A percentile compares a stretch with the other conserved stretches of the same genome.
These are phyloP conservation scores for Dascyllus trimaculatus DNA, from an alignment of 2,113 vertebrate genomes.

Conservation along the genomic window DNA sequence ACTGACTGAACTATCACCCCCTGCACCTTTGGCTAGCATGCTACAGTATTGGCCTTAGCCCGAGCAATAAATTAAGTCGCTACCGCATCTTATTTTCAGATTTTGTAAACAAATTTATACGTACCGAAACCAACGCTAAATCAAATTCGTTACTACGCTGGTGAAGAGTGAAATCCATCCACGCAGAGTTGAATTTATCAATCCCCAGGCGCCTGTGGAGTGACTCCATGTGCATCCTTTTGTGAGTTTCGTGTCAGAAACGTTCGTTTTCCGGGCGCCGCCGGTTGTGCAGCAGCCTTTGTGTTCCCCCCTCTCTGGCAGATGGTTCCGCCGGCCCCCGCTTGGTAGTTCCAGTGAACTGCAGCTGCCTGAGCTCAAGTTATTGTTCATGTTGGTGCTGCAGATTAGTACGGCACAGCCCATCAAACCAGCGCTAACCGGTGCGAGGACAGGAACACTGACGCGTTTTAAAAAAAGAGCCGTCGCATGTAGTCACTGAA, in stretches of 20 bases:
- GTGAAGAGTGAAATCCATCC: not conserved
- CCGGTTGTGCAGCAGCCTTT: slow-evolving; percentile 60
- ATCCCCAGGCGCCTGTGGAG: not conserved
- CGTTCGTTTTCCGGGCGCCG: slow-evolving; percentile 70
- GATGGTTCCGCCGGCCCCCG: slow-evolving; percentile 47
- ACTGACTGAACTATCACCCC: not conserved
- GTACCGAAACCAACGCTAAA: slow-evolving; percentile 35
- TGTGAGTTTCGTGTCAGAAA: slow-evolving; percentile 59
- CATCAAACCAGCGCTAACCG: not conserved
- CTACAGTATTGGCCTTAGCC: slow-evolving; percentile 11
- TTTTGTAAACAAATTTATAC: slow-evolving; percentile 12
- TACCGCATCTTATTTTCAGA: too few relatives aligned
- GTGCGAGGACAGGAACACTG: not conserved
- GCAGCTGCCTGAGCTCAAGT: slow-evolving; percentile 18
- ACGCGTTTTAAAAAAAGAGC: not conserved
- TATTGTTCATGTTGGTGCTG: slow-evolving; percentile 45
- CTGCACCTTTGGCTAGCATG: not conserved
- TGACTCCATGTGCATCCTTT: slow-evolving; percentile 58
- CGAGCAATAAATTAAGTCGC: not conserved
- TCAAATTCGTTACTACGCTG: not conserved
- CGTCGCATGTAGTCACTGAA: not conserved
- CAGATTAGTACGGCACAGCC: not conserved
- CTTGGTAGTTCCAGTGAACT: slow-evolving; percentile 34
- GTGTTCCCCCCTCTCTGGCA: slow-evolving; percentile 37
- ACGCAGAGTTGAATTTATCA: not conserved